Conservation (phyloP, 2,888 invertebrate species). For the Conomelus anceps region DNA sequence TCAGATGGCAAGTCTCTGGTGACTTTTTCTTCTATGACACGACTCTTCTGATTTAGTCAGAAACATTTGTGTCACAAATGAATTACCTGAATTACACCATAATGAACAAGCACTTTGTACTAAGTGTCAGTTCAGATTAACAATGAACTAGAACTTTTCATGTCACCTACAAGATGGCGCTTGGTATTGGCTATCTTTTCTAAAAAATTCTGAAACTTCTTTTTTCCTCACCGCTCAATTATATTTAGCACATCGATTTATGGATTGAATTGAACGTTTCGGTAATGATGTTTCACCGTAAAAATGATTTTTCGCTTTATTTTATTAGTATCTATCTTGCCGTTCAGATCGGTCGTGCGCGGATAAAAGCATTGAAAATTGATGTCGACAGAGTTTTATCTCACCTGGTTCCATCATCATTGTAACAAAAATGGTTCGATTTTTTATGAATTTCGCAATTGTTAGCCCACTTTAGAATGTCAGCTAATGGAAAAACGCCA, state of each 20-base stretch:
- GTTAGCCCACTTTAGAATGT: no score
- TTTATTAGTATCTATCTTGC: background rate
- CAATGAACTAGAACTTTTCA: no score
- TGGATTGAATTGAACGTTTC: background rate
- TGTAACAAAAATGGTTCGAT: background rate
- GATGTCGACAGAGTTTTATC: background rate
- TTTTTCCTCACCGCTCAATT: background rate
- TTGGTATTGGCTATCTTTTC: background rate
- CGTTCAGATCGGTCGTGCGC: background rate
- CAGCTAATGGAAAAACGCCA: no score
- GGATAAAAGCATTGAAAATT: background rate
- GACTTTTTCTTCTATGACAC: no score
- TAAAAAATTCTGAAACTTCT: background rate
- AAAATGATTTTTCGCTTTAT: background rate
- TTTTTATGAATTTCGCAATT: no score
- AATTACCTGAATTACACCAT: no score
- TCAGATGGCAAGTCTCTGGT: no score
- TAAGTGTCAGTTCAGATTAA: no score
- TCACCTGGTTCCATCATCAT: background rate
- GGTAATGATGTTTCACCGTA: background rate
- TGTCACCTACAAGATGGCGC: no score
- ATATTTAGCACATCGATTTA: background rate
- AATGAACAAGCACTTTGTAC: no score
- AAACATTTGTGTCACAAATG: no score
- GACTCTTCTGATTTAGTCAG: no score